phyloP scores from a whole-genome alignment of 2,113 vertebrate species.

The Regulus satrapa region DNA sequence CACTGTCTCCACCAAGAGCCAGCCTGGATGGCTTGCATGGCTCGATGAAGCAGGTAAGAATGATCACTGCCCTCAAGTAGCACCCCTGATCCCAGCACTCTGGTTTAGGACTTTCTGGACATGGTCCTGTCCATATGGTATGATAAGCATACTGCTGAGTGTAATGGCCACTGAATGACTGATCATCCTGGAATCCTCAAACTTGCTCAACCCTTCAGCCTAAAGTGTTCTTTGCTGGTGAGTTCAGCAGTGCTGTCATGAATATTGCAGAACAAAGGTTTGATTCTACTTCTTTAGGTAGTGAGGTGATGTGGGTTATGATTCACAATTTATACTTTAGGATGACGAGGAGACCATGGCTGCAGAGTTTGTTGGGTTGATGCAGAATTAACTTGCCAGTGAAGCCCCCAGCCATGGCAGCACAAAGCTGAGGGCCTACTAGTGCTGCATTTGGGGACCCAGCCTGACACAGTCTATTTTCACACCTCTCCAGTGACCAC shows the following conservation, averaged over 20 bases:
- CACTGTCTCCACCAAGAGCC: neutral
- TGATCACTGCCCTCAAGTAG: neutral
- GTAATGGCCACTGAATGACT: rapidly evolving
- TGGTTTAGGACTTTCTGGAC: neutral
- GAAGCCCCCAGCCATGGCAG: rapidly evolving
- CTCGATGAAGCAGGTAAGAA: neutral
- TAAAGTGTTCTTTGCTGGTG: neutral
- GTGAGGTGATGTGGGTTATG: neutral
- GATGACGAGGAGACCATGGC: neutral
- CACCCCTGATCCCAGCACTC: neutral
- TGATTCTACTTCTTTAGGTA: neutral
- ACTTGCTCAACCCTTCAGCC: neutral
- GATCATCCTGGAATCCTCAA: neutral
- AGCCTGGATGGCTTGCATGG: neutral
- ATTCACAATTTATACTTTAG: neutral
- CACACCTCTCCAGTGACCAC: neutral
- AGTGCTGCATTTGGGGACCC: neutral
- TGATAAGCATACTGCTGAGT: neutral
- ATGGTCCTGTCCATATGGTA: neutral
- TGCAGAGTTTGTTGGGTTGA: neutral
- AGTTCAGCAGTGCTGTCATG: neutral
- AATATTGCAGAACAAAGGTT: neutral
- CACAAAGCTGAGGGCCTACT: neutral
- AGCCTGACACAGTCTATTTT: neutral
- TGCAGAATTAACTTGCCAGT: neutral